Conservation (phyloP, 2,797 vertebrate species). For the Pristis pectinata region DNA sequence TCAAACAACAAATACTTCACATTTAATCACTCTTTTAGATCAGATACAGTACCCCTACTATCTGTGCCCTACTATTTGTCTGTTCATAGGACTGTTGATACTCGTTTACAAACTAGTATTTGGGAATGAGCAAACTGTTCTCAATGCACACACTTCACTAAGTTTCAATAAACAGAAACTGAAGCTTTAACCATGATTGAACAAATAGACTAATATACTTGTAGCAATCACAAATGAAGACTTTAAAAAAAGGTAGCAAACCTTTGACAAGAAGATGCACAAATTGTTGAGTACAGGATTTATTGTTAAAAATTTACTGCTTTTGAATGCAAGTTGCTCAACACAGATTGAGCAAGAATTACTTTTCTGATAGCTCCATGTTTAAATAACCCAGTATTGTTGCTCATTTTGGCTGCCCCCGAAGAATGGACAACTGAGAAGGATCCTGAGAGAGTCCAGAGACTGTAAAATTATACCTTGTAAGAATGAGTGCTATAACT, state of each 20-base stretch:
- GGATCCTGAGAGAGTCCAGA: not conserved
- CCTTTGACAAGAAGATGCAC: not conserved
- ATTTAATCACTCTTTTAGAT: not conserved
- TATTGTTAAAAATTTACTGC: not conserved
- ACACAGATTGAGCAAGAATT: not conserved
- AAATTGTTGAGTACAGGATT: not conserved
- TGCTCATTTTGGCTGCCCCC: not conserved
- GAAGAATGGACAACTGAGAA: not conserved
- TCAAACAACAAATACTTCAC: not conserved
- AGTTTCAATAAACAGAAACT: not conserved
- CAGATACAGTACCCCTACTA: not conserved
- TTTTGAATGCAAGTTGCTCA: not conserved
- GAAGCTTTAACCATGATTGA: not conserved
- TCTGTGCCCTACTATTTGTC: not conserved
- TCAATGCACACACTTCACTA: not conserved
- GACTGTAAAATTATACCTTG: not conserved
- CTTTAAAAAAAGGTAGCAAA: not conserved
- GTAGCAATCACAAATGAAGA: not conserved
- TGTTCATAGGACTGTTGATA: not conserved
- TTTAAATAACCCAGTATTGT: not conserved
- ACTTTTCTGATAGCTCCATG: too few species aligned
- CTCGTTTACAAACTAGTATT: not conserved
- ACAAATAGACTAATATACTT: not conserved
- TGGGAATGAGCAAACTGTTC: too few species aligned
- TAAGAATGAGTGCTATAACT: not conserved